Conservation (phyloP, 2,113 vertebrate species). For the Sander lucioperca region DNA sequence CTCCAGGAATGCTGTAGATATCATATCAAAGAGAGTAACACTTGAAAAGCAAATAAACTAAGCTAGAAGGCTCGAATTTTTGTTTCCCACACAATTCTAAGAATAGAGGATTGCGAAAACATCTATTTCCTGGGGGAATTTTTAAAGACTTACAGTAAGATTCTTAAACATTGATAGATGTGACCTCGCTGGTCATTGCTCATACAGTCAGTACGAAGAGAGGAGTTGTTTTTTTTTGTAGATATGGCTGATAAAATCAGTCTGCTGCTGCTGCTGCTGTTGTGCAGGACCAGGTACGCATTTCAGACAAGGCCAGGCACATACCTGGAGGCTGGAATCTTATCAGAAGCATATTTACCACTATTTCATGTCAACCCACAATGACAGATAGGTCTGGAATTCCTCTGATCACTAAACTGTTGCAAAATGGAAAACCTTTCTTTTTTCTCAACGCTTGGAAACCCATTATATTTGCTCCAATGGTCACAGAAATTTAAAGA, state of each 20-base stretch:
- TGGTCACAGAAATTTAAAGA: slow-evolving; percentile 29
- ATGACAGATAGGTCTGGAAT: slow-evolving; percentile 83
- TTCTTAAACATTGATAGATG: slow-evolving; percentile 29
- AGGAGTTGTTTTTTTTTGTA: slow-evolving; percentile 66
- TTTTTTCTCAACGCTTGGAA: slow-evolving; percentile 21
- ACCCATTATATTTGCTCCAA: slow-evolving; percentile 59
- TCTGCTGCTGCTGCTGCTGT: slow-evolving; percentile 28
- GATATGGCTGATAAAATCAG: slow-evolving; percentile 78
- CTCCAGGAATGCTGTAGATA: slow-evolving; percentile 35
- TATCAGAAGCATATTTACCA: slow-evolving; percentile 84
- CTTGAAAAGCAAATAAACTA: not conserved
- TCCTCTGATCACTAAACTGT: slow-evolving; percentile 80
- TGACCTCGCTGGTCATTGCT: slow-evolving; percentile 41
- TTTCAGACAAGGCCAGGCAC: slow-evolving; percentile 83
- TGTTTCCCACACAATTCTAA: slow-evolving; percentile 5
- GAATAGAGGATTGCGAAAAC: slow-evolving; percentile 1
- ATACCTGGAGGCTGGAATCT: slow-evolving; percentile 82
- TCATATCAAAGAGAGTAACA: slow-evolving; percentile 41
- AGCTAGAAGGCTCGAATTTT: not conserved
- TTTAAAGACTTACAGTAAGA: slow-evolving; percentile 15
- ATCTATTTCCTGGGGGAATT: slow-evolving; percentile 37
- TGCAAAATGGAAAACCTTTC: slow-evolving; percentile 63
- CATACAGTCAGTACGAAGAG: slow-evolving; percentile 28
- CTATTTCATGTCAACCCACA: slow-evolving; percentile 77
- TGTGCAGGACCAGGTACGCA: slow-evolving; percentile 49